Conservation (phyloP, 2,797 vertebrate genomes). For the Cuculus canorus region DNA sequence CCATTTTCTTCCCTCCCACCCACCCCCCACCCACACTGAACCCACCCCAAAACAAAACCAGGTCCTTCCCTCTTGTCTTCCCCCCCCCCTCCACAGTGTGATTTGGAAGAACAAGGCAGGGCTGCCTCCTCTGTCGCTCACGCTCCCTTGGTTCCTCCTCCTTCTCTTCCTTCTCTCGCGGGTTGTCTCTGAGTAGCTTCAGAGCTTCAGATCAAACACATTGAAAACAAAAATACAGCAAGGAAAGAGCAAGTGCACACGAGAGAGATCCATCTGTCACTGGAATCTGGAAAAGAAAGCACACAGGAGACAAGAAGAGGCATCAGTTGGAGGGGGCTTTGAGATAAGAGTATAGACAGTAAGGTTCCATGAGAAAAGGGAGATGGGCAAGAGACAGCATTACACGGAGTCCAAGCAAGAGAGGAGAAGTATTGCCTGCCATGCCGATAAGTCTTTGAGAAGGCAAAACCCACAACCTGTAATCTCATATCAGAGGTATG, state of each 20-base stretch:
- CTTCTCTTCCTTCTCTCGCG: conserved; percentile 6
- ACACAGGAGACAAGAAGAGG: conserved; percentile 55
- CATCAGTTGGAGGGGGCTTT: conserved; percentile 55
- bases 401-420: neutral
- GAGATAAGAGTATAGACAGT: conserved; percentile 23
- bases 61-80: neutral
- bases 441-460: conserved; percentile 42
- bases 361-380: conserved; percentile 24
- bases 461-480: neutral
- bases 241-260: conserved; percentile 32
- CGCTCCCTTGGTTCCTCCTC: neutral
- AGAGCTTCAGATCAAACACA: conserved; percentile 66
- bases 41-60: neutral
- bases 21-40: neutral
- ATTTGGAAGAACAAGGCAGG: conserved; percentile 45
- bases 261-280: conserved; percentile 74
- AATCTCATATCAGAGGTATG: neutral
- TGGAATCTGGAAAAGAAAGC: conserved; percentile 78
- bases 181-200: conserved; percentile 52
- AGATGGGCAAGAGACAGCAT: neutral
- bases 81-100: neutral
- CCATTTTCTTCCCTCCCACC: neutral
- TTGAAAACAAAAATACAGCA: conserved; percentile 56
- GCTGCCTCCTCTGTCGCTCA: conserved; percentile 41
- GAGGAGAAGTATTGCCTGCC: neutral